Evolutionary conservation across 2,888 invertebrate genomes (phyloP).

Genomic region (Drosophila setosimentum): DNA sequence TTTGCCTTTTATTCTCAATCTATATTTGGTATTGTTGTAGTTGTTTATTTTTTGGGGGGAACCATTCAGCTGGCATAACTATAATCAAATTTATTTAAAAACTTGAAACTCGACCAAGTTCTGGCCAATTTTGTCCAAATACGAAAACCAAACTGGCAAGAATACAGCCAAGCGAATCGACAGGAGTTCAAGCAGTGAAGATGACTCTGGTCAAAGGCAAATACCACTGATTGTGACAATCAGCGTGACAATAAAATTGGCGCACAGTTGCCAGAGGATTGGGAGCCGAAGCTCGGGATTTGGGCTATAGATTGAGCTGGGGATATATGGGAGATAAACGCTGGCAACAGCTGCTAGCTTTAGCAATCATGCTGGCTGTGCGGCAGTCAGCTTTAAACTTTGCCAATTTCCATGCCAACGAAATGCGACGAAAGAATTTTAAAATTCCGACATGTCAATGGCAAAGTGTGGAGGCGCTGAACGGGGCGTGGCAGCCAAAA

Average conservation of each 20-base stretch:
- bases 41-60: conserved; percentile 12
- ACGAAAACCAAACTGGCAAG: conserved; percentile 19
- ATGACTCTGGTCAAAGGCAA: conserved; percentile 71
- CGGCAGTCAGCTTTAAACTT: conserved; percentile 68
- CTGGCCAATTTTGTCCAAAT: conserved; percentile 51
- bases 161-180: conserved; percentile 2
- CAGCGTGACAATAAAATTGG: conserved; percentile 75
- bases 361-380: conserved; percentile 37
- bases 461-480: conserved; percentile 32
- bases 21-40: no score
- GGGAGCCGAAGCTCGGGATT: conserved; percentile 21
- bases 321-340: conserved; percentile 49
- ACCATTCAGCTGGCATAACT: conserved; percentile 45
- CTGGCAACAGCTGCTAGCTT: conserved; percentile 64
- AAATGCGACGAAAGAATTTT: conserved; percentile 70
- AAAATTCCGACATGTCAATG: conserved; percentile 72
- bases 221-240: conserved; percentile 79
- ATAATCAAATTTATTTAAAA: conserved; percentile 67
- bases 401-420: conserved; percentile 70
- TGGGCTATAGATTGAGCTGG: conserved; percentile 22
- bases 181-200: conserved; percentile 62
- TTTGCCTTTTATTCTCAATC: no score
- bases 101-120: conserved; percentile 48
- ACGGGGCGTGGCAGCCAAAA: conserved; percentile 60
- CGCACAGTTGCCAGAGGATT: conserved; percentile 49